Percentiles rank a stretch among this genome's conserved stretches.
Conservation (phyloP, 2,797 vertebrate species). For the Enteromius mattozi region DNA sequence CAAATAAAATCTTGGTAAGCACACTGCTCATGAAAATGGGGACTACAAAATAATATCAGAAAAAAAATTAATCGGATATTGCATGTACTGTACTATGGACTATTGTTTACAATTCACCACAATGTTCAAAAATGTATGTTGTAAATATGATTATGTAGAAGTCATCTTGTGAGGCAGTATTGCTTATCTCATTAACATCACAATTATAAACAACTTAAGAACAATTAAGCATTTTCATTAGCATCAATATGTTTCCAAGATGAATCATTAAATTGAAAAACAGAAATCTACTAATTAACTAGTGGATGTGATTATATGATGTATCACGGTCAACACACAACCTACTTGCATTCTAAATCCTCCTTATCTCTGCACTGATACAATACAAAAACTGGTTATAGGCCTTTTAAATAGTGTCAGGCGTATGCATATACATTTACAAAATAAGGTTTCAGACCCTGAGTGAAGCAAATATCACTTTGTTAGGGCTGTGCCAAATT, state of each 20-base stretch:
- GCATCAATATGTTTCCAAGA: conserved; percentile 3
- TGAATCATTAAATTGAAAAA: conserved; percentile 3
- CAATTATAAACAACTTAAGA: conserved; percentile 29
- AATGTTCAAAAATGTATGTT: conserved; percentile 32
- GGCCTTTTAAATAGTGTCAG: conserved; percentile 41
- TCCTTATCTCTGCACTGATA: conserved; percentile 31
- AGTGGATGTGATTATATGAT: conserved; percentile 21
- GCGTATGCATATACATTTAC: conserved; percentile 23
- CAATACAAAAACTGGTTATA: conserved; percentile 50
- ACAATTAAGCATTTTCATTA: conserved; percentile 20
- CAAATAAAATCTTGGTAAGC: conserved; percentile 11
- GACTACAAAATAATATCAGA: not conserved
- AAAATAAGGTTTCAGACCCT: conserved; percentile 23
- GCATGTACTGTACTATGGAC: not conserved
- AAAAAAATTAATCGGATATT: not conserved
- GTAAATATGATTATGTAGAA: conserved; percentile 46
- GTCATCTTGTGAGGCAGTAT: conserved; percentile 41
- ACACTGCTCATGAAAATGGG: not conserved
- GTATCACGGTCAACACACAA: conserved; percentile 24
- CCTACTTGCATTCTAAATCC: conserved; percentile 12
- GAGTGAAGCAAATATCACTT: conserved; percentile 38
- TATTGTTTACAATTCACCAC: not conserved
- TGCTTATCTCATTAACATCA: conserved; percentile 52
- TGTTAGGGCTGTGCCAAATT: conserved; percentile 30
- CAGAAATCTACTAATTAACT: not conserved